Evolutionary conservation across 2,888 invertebrate species (phyloP).

Genomic region (Tipula vernalis): DNA sequence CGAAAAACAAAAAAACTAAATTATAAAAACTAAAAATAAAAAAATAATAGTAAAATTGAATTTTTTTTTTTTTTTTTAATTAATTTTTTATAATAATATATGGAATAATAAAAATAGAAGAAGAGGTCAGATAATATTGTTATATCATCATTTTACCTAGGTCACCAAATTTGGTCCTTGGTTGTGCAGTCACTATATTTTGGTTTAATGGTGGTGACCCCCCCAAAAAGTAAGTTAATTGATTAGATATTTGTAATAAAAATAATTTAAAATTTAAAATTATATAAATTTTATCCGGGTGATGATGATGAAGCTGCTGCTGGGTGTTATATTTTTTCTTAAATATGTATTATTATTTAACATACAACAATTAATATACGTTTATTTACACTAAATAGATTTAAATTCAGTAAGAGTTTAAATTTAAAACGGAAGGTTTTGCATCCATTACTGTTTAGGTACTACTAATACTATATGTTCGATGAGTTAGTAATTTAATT

Average conservation of each 20-base stretch:
- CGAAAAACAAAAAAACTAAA: background rate
- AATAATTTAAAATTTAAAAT: background rate
- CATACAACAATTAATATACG: background rate
- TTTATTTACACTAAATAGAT: background rate
- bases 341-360: background rate
- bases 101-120: background rate
- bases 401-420: background rate
- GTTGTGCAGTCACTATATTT: conserved; percentile 50
- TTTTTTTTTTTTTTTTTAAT: background rate
- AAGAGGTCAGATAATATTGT: conserved; percentile 14
- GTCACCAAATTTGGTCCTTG: conserved; percentile 56
- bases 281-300: background rate
- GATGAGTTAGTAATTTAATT: too few relatives aligned
- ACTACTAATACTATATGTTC: too few relatives aligned
- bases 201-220: background rate
- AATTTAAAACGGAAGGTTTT: too few relatives aligned
- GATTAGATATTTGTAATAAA: background rate
- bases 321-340: background rate
- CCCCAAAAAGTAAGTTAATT: conserved; percentile 9
- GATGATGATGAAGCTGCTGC: background rate
- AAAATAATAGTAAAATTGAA: background rate
- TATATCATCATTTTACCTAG: conserved; percentile 43
- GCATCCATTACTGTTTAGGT: too few relatives aligned
- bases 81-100: background rate
- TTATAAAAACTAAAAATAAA: background rate